Base-by-base conservation (phyloP, 30 jellyfish, hydroid and myxozoan genomes). In the Cassiopea andromeda region DNA sequence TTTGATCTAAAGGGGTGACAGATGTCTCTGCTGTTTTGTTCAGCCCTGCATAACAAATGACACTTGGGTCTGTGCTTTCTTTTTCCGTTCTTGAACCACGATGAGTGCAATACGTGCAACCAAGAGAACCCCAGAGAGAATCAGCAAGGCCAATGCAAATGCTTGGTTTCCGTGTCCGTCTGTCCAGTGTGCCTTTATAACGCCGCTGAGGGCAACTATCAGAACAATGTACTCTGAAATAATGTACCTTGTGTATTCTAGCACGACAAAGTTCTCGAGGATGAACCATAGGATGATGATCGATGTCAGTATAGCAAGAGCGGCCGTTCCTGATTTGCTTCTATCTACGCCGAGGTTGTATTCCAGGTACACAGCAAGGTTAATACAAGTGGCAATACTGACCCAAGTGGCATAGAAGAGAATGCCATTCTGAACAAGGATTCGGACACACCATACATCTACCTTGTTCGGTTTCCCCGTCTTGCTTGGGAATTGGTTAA, bases 341-440 rank as follows among this genome's bases (percentile, higher is more conserved):
- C 92, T 86, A 57, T 80, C 87, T 59, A 78, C 78, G 14, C 82
- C 93, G 1, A 90, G 81, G 86, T 80, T 79, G 82, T 90, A 83
- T 67, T 78, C 61, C 12, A 90, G 12, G 86, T 78, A 90, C 44
- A 83, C 71, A 1, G 92, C 77, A 4, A 90, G 60, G 58, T 76
- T 77, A 48, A 82, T 64, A 90, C 91, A 80, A 7, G 97, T 83
- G 1, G 97, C 97, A 14, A 90, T 73, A 75, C 78, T 46, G 46
- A 90, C 87, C 97, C 97, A 90, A 16, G 97, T 60, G 38, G 82
- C 88, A 69, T 90, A 80, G 82, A 90, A 78, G 70, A 90, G 85
- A 44, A 90, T 59, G 90, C 97, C 97, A 90, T 90, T 90, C 76
- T 82, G 97, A 12, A 90, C 90, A 68, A 90, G 75, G 13, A 90